Conservation (phyloP, 2,113 vertebrate species). For the Anser brachyrhynchus region DNA sequence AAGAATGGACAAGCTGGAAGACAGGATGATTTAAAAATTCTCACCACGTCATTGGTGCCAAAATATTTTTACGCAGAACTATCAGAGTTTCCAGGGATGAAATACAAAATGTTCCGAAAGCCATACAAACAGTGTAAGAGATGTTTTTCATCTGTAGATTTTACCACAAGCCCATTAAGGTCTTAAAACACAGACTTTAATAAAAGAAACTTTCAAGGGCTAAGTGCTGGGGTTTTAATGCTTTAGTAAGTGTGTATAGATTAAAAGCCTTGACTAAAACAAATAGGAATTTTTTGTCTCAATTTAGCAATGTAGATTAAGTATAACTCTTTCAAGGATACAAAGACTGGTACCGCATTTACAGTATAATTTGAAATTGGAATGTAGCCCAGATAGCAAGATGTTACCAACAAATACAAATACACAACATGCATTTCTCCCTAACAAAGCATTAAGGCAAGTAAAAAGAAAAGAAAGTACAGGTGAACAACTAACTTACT, state of each 20-base stretch:
- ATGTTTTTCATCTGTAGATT: neutral
- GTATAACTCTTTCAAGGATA: neutral
- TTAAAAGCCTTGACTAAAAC: constrained; percentile 48
- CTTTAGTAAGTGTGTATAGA: constrained; percentile 14
- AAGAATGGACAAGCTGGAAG: neutral
- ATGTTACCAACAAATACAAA: neutral
- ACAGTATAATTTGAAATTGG: constrained; percentile 4
- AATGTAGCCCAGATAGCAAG: constrained; percentile 8
- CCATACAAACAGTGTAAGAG: neutral
- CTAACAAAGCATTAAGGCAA: neutral
- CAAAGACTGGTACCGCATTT: neutral
- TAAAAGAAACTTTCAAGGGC: neutral
- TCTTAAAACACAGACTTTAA: neutral
- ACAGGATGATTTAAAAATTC: constrained; percentile 5
- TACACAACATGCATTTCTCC: neutral
- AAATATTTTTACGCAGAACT: constrained; percentile 35
- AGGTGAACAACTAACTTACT: neutral
- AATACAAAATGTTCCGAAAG: constrained; percentile 43
- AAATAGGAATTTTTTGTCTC: constrained; percentile 16
- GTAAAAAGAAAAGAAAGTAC: neutral
- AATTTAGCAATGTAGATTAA: constrained; percentile 11
- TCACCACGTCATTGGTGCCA: neutral
- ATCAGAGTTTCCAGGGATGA: neutral
- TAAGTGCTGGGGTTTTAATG: neutral
- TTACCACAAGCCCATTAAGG: constrained; percentile 1